Percentiles rank a stretch among this genome's conserved stretches.
Conservation (phyloP, 2,888 invertebrate species). For the Ptychoptera contaminata region DNA sequence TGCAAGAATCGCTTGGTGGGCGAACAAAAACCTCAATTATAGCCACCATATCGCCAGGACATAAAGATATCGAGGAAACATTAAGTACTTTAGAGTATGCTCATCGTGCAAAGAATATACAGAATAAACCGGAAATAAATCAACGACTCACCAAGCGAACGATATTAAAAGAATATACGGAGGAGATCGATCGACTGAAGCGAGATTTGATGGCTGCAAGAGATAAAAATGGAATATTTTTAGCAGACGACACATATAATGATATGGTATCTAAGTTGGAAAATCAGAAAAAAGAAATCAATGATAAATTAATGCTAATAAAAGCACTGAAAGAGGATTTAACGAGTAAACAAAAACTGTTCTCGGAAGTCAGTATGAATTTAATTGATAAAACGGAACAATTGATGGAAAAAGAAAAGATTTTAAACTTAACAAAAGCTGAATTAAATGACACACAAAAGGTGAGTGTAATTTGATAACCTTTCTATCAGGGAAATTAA, state of each 20-base stretch:
- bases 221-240: constrained; percentile 73
- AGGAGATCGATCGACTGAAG: constrained; percentile 78
- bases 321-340: constrained; percentile 51
- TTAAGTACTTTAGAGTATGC: constrained; percentile 93
- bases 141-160: constrained; percentile 73
- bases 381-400: constrained; percentile 33
- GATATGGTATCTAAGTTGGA: constrained; percentile 48
- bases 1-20: constrained; percentile 94
- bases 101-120: constrained; percentile 84
- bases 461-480: too few species aligned
- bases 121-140: constrained; percentile 79
- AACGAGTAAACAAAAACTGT: constrained; percentile 40
- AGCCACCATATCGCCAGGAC: constrained; percentile 86
- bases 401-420: constrained; percentile 34
- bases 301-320: constrained; percentile 48
- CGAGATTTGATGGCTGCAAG: constrained; percentile 74
- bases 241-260: constrained; percentile 72
- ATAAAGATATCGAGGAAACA: constrained; percentile 80
- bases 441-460: constrained; percentile 28
- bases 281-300: constrained; percentile 49
- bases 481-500: neutral
- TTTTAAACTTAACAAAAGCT: constrained; percentile 33
- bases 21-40: constrained; percentile 95
- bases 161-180: constrained; percentile 68
- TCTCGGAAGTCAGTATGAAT: constrained; percentile 33